Evolutionary conservation across 2,797 vertebrate species (phyloP).

Genomic region (Leptodactylus fallax): DNA sequence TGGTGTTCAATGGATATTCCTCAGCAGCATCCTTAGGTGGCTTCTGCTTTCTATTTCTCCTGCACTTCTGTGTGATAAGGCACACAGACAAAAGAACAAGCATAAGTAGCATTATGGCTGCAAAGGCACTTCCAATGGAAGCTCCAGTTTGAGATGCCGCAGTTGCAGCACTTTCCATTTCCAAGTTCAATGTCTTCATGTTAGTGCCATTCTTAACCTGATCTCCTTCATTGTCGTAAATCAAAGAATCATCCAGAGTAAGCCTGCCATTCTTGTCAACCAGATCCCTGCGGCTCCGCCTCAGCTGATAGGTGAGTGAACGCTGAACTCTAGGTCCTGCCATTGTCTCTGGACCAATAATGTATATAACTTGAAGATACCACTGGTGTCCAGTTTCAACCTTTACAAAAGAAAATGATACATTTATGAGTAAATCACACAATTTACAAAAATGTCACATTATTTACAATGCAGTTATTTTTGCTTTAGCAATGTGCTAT

Average conservation of each 20-base stretch:
- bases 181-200: constrained; percentile 91
- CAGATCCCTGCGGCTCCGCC: constrained; percentile 81
- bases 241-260: constrained; percentile 88
- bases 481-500: background rate
- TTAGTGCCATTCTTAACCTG: constrained; percentile 97
- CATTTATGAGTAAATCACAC: background rate
- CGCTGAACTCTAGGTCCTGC: constrained; percentile 86
- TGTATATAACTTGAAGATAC: constrained; percentile 97
- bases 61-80: constrained; percentile 83
- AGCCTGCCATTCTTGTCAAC: constrained; percentile 76
- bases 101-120: constrained; percentile 81
- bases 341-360: constrained; percentile 88
- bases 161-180: constrained; percentile 77
- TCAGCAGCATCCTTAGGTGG: constrained; percentile 67
- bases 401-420: constrained; percentile 69
- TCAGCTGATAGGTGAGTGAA: constrained; percentile 78
- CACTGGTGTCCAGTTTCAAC: constrained; percentile 98
- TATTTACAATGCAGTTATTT: background rate
- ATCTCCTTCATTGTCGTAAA: constrained; percentile 97
- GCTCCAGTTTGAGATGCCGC: constrained; percentile 84
- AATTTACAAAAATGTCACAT: background rate
- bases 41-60: constrained; percentile 72
- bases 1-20: constrained; percentile 91
- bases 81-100: constrained; percentile 83
- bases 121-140: constrained; percentile 86